Base-by-base conservation (phyloP, 2,888 invertebrate genomes). In the Isoperla grammatica region DNA sequence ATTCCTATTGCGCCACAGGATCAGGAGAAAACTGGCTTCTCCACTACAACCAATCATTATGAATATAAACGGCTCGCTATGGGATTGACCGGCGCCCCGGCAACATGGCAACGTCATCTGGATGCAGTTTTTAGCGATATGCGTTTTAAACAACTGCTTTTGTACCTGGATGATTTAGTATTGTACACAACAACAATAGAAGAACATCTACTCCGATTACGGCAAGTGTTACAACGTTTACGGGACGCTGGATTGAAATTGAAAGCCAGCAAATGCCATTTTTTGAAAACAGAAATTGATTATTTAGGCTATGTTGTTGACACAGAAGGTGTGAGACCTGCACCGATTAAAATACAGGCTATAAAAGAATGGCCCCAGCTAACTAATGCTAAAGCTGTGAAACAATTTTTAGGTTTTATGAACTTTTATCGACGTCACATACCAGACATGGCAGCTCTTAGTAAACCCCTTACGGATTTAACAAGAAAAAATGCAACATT, bases 351-450 rank as follows among this genome's bases (percentile, higher is more conserved):
- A 53, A 20, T 67, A 1, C 60, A 48, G 6, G 67, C 67, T 12
- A 61, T 71, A 19, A 3, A n/a, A 13, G 35, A 63, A 29, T 65
- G 63, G 42, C 65, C 65, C 2, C 12, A 13, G 5, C 68, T 68
- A 6, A 53, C 29, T 8, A 56, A 43, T 49, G 45, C 56, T 45
- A 57, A 64, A n/a, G 59, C 66, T 15, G 45, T 68, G 6, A 60
- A 64, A 29, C 42, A 57, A 35, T 72, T 69, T 54, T 17, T 71
- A 1, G 71, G 69, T 13, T 22, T 70, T 2, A 61, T 61, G 5
- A 64, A 66, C 0, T 72, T 68, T 64, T 71, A 70, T 42, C 19
- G 70, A 8, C 61, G 67, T 53, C 69, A 68, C 43, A 69, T 70
- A 13, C 35, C 42, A 8, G 57, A 66, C 2, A 68, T 69, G 56